Base-by-base conservation (phyloP, 2,888 invertebrate species). In the Girardia tigrina region DNA sequence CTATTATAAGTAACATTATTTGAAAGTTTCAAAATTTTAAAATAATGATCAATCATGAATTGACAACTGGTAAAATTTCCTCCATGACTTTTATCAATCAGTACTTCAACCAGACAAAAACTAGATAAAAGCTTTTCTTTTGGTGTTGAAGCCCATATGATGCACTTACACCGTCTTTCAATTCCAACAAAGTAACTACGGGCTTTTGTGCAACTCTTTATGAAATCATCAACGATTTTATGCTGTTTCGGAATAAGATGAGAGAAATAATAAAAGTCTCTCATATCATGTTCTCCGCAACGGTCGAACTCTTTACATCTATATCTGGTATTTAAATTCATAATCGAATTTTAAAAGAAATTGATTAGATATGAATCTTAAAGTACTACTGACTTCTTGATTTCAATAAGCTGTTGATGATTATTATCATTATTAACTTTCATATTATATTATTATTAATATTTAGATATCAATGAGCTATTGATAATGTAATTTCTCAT, bases 11-110 rank as follows among this genome's bases (percentile, higher is more conserved):
- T n/a, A 2, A 56, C 4, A 16, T 56, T 56, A 20, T n/a, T 56
- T 8, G 56, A 56, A 56, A 56, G 56, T 23, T n/a, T 4, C n/a
- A 56, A 56, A 56, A 56, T 23, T n/a, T 56, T 56, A 56, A 56
- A 56, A 16, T 56, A 56, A 56, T 56, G 56, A 56, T 56, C 56
- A 12, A 56, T 56, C 56, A 56, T 56, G 23, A 56, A 56, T 56
- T 56, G 56, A 56, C 56, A 56, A 16, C 56, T 56, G n/a, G 23
- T 4, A 16, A 56, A 56, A 56, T 56, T 56, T 4, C 56, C 56
- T 8, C 56, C 56, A 23, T 56, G 56, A n/a, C 8, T 56, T 56
- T 56, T 56, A 56, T 56, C 56, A 8, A 56, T 56, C n/a, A 56
- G n/a, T 20, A 56, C 56, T 16, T 56, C 56, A 56, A 56, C 23